Percentiles rank a stretch among this genome's conserved stretches.
Evolutionary conservation across 2,113 vertebrate species (phyloP).

Genomic region (Sinocyclocheilus anshuiensis): DNA sequence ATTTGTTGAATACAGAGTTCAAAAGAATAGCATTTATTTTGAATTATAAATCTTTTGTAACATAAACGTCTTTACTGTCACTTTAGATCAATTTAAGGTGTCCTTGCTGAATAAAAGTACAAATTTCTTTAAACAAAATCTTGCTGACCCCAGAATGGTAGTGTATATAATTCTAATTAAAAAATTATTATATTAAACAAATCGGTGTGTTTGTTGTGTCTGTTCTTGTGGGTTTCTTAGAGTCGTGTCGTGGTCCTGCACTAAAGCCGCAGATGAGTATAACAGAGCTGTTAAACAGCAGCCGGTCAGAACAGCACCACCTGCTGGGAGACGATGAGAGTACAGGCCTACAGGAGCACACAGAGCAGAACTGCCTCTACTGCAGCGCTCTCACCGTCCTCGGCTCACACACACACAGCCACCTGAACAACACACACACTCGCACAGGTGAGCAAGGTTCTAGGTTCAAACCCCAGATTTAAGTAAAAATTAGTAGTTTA

Average conservation of each 20-base stretch:
- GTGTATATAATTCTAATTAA: not conserved
- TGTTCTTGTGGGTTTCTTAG: slow-evolving; percentile 64
- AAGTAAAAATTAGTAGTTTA: not conserved
- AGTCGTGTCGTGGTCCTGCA: slow-evolving; percentile 75
- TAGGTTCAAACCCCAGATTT: not conserved
- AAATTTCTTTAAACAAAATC: not conserved
- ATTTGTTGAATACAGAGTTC: not conserved
- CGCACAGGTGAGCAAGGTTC: slow-evolving; percentile 70
- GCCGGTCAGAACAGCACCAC: slow-evolving; percentile 77
- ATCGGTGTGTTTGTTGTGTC: not conserved
- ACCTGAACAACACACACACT: slow-evolving; percentile 74
- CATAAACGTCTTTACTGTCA: not conserved
- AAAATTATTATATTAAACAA: not conserved
- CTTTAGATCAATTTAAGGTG: not conserved
- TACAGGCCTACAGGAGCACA: slow-evolving; percentile 83
- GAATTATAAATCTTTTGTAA: not conserved
- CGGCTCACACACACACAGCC: slow-evolving; percentile 76
- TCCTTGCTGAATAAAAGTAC: not conserved
- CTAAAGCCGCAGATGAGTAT: slow-evolving; percentile 84
- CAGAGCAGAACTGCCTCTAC: slow-evolving; percentile 85
- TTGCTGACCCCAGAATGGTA: slow-evolving; percentile 43
- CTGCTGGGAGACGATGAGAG: slow-evolving; percentile 81
- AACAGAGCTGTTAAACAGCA: slow-evolving; percentile 84
- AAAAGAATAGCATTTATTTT: not conserved
- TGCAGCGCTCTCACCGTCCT: slow-evolving; percentile 80